Base-by-base conservation (phyloP, 30 jellyfish, hydroid and myxozoan species). In the Aurelia coerulea region DNA sequence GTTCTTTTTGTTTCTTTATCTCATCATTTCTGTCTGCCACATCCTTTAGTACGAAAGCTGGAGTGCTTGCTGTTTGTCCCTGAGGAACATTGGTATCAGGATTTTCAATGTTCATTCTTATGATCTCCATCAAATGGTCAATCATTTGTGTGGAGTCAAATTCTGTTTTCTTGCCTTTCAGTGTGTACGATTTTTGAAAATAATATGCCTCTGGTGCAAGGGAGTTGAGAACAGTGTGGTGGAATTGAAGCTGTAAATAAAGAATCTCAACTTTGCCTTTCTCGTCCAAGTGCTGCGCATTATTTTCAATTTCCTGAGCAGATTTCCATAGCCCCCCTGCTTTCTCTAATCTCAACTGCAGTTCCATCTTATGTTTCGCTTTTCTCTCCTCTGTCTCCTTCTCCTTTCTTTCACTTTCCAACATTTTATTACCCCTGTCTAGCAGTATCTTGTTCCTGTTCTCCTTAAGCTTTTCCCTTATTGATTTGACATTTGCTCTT, bases 281-380 rank as follows among this genome's bases (percentile, higher is more conserved):
- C 50, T 67, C 78, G 3, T 67, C 78, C 54, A 23, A 23, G 16
- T 23, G 54, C 54, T 67, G 50, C 2, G 42, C 37, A 2, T 5
- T 23, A 67, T 67, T 67, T 67, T 73, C 83, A 5, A 73, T 51
- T 37, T 31, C 83, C 19, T 73, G 56, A 37, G 68, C 52, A 2
- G 83, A 73, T 39, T 33, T 46, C 83, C 83, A 73, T n/a, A 73
- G 68, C 41, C 39, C 68, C 10, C 83, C 83, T 15, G 53, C 46
- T 37, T 31, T 46, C 23, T 67, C 78, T 23, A 67, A 23, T 67
- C 34, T 67, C 58, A 67, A 23, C 4, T 31, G 50, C 78, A 35
- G 56, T 46, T 5, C 76, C 37, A 70, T 39, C 41, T 73, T 51
- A 8, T 73, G 41, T 16, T 73, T 23, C 5, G 18, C 68, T n/a